Base-by-base conservation (phyloP, 2,797 vertebrate genomes). In the Typhlichthys eigenmanni region DNA sequence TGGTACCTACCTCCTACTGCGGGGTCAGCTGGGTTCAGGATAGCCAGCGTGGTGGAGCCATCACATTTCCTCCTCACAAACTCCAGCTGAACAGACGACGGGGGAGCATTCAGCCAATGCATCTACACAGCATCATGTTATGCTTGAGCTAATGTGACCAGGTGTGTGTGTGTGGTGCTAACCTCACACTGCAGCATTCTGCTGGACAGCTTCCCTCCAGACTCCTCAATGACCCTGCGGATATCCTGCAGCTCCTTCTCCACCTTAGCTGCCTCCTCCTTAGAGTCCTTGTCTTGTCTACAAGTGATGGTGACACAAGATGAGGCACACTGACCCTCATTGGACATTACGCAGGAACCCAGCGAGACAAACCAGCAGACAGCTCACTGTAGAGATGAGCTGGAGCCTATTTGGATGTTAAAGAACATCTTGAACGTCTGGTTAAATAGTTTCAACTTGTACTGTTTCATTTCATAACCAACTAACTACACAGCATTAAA, bases 211-310 rank as follows among this genome's bases (percentile, higher is more conserved):
- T 97, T 98, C 13, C 96, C 96, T 53, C 93, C 93, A 0, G 96
- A 98, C 64, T 98, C 95, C 63, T 80, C 88, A 1, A 99, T 94
- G 17, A 96, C 88, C 52, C 94, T 95, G 82, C 95, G 94, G n/a
- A 98, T 94, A 91, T 96, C 95, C 82, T 96, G 93, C 5, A 96
- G 92, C 1, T 99, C 97, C 81, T 93, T 94, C 82, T 97, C 95
- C 58, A 79, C 91, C 74, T 91, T 95, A 61, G 91, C 86, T 12
- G 87, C 93, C 65, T 97, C 96, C 58, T 98, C 96, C 63, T 94
- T 93, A 10, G 88, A 77, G 63, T 96, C 95, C 85, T 91, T 96
- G 75, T 97, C 97, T 74, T 93, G 94, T 87, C 96, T 98, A 89
- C 55, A 78, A 71, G 75, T 32, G 56, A 68, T 69, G 53, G 62